Evolutionary conservation across 1,140 invertebrate species (phyloP).

Genomic region (Pinna nobilis): DNA sequence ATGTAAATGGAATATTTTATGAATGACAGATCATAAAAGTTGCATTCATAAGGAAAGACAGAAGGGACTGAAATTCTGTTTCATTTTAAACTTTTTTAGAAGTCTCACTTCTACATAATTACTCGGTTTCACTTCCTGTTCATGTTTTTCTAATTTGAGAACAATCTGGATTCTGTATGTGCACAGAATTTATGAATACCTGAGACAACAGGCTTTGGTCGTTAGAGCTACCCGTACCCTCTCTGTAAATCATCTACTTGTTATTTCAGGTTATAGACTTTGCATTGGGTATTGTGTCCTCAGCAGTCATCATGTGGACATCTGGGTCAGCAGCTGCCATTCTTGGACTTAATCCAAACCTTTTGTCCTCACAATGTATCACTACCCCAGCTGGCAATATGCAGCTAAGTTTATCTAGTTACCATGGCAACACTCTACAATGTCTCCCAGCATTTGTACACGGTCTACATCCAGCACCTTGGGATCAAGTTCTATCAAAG

Average conservation of each 20-base stretch:
- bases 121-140: too few species aligned
- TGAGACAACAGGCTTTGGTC: background rate
- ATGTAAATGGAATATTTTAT: too few species aligned
- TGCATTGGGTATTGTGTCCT: constrained; percentile 31
- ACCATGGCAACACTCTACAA: background rate
- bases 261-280: constrained; percentile 44
- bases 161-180: too few species aligned
- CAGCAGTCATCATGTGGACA: constrained; percentile 39
- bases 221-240: too few species aligned
- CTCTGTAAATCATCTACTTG: background rate
- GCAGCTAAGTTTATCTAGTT: background rate
- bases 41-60: too few species aligned
- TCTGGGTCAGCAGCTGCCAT: constrained; percentile 16
- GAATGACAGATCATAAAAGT: too few species aligned
- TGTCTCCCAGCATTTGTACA: constrained; percentile 38
- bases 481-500: constrained; percentile 50
- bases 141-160: too few species aligned
- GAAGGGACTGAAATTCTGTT: too few species aligned
- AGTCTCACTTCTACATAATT: too few species aligned
- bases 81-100: too few species aligned
- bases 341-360: constrained; percentile 35
- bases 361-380: constrained; percentile 4
- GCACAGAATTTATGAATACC: too few species aligned
- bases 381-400: background rate
- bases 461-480: constrained; percentile 40